Evolutionary conservation across 2,113 vertebrate species (phyloP), one percentile per base, ranked within the genome.

Genomic region (Elachura formosa): DNA sequence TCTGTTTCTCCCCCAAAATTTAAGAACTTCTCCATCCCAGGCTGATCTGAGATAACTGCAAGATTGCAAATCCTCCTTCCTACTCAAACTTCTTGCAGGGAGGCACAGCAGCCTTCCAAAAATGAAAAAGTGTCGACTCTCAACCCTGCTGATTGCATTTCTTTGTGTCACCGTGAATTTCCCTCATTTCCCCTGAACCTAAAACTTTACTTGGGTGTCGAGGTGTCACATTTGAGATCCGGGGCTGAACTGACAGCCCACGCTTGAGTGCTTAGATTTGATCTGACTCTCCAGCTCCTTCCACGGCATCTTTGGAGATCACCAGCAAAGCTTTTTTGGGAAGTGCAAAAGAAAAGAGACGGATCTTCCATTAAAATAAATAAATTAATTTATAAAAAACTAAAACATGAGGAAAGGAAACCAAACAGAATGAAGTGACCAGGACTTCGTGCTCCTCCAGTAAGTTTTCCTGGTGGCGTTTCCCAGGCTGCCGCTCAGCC

Each of bases 261-360:
- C 2, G 5, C 12, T 14, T 1, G 9, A 52, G 34, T 0, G 0
- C 8, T 71, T 0, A 6, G 51, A 2, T 40, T 6, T 1, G 38
- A 23, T 45, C 40, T 6, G 5, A 14, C 3, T 10, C 49, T 19
- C 3, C 0, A 2, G 8, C 12, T 52, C 12, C 26, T 80, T 75
- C 61, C 26, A 1, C 0, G 2, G n/a, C 31, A 21, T 19, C 16
- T 62, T 43, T 6, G 11, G 49, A 24, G 33, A 28, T 31, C 38
- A 8, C 29, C 34, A 21, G 46, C 9, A 45, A 78, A 83, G 46
- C 2, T 48, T 75, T 48, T 75, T 78, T 28, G 48, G 38, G 51
- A 22, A 33, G 4, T 2, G 0, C 12, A 3, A 41, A 17, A 41
- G 21, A 5, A 14, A 46, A 51, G 11, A 51, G 12, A 4, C 8